Conservation (phyloP, 2,797 vertebrate genomes). For the Sandelia bainsii region DNA sequence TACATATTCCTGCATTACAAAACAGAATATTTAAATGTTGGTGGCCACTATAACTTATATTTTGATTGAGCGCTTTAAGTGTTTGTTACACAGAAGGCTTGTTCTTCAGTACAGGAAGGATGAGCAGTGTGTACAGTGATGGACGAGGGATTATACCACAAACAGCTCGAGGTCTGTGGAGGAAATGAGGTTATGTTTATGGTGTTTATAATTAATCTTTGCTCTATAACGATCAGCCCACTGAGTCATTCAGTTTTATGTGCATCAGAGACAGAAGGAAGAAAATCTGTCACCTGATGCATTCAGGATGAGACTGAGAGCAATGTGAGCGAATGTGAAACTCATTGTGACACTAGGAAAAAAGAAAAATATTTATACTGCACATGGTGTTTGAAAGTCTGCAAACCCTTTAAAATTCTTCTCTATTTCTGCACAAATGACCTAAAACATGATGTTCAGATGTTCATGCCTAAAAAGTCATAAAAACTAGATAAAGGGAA, state of each 20-base stretch:
- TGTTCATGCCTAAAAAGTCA: no score
- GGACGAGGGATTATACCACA: neutral
- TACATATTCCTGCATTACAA: neutral
- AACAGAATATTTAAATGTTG: neutral
- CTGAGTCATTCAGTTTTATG: constrained; percentile 47
- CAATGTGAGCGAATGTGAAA: no score
- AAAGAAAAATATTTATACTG: no score
- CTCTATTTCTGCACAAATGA: no score
- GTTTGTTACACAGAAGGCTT: neutral
- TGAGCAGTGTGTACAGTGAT: neutral
- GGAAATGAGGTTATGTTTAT: constrained; percentile 48
- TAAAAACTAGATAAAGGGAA: no score
- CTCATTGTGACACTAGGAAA: no score
- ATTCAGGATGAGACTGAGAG: constrained; percentile 12
- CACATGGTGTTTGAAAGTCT: no score
- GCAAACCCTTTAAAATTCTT: no score
- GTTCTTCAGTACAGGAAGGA: neutral
- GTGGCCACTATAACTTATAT: neutral
- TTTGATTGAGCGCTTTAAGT: neutral
- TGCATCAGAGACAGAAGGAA: constrained; percentile 27
- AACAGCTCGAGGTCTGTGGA: constrained; percentile 16
- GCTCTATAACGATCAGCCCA: constrained; percentile 16
- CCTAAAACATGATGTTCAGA: no score
- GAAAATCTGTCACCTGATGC: constrained; percentile 30
- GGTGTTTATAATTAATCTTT: constrained; percentile 51